A percentile compares a stretch with the other conserved stretches of the same genome.
Conservation (phyloP, 2,797 vertebrate genomes). For the Poecilia wingei region DNA sequence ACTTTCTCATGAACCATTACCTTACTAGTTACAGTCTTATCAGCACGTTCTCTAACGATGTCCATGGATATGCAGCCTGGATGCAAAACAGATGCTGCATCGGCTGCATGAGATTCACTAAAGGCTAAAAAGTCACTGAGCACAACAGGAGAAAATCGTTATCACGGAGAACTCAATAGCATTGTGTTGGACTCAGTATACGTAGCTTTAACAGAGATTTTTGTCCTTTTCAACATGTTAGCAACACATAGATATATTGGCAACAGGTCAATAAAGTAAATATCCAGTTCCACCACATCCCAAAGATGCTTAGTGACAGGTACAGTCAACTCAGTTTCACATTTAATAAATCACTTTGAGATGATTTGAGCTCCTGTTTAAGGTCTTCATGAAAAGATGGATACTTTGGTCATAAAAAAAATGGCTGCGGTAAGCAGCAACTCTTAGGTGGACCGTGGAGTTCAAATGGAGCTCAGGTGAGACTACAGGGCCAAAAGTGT, state of each 20-base stretch:
- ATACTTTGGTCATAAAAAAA: not conserved
- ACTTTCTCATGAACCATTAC: conserved; percentile 76
- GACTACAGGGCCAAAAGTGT: not conserved
- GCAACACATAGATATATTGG: not conserved
- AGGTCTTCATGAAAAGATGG: not conserved
- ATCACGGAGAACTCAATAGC: conserved; percentile 18
- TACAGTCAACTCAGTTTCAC: not conserved
- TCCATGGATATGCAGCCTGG: conserved; percentile 21
- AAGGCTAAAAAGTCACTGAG: not conserved
- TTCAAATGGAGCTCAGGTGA: not conserved
- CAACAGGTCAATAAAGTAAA: not conserved
- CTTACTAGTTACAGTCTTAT: conserved; percentile 67
- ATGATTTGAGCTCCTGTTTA: not conserved
- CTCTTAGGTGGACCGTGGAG: not conserved
- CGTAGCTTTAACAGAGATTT: not conserved
- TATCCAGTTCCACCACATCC: not conserved
- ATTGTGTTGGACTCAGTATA: not conserved
- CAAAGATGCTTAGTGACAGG: not conserved
- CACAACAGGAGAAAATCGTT: not conserved
- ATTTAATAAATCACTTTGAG: not conserved
- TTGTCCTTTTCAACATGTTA: not conserved
- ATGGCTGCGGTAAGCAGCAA: not conserved
- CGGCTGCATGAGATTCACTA: not conserved
- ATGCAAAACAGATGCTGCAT: conserved; percentile 3
- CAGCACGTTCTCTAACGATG: conserved; percentile 40